phyloP scores from a whole-genome alignment of 2,113 vertebrate species.

The Eudyptes chrysolophus region DNA sequence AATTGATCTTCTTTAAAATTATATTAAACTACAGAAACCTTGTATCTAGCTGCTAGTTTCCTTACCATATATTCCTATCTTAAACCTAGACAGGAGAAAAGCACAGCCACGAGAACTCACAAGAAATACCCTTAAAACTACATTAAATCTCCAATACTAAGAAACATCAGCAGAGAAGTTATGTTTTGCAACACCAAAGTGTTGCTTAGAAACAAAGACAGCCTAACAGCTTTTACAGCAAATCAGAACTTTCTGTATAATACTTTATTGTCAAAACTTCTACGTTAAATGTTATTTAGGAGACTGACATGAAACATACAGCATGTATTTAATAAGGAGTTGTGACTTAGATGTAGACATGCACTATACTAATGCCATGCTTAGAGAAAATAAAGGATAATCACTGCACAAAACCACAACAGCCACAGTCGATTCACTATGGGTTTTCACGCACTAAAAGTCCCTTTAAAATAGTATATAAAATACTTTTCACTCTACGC shows the following conservation, averaged over 20 bases:
- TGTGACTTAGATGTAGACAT: background rate
- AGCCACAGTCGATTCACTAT: fast-evolving
- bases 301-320: background rate
- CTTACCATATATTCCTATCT: background rate
- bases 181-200: background rate
- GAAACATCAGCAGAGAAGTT: background rate
- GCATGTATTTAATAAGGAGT: background rate
- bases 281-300: background rate
- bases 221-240: background rate
- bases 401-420: background rate
- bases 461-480: background rate
- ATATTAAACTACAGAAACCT: background rate
- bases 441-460: background rate
- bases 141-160: background rate
- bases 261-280: background rate
- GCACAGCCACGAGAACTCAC: background rate
- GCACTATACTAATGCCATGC: background rate
- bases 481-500: background rate
- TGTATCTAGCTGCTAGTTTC: background rate
- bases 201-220: background rate
- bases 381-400: background rate
- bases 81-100: background rate
- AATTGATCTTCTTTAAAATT: background rate
- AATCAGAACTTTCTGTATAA: background rate
- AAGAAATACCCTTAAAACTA: background rate